phyloP scores from a whole-genome alignment of 1,140 invertebrate species.

The Bombus waltoni region DNA sequence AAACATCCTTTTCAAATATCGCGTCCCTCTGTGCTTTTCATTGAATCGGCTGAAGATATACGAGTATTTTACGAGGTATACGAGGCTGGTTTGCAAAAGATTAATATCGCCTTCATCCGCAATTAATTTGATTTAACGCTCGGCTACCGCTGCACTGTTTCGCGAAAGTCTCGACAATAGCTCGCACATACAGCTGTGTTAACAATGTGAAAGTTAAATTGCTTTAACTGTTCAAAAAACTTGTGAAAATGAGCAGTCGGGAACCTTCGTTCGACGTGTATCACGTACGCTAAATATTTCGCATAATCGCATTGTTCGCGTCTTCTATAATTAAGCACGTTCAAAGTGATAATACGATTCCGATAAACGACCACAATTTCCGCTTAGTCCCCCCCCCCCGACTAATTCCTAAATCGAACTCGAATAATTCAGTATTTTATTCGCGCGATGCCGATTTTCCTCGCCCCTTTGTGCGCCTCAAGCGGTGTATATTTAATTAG shows the following conservation, averaged over 20 bases:
- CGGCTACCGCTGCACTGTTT: not conserved
- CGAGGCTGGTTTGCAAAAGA: not conserved
- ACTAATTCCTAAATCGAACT: constrained; percentile 21
- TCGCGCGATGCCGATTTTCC: not conserved
- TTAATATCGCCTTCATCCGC: constrained; percentile 27
- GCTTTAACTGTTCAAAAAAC: constrained; percentile 61
- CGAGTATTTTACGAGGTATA: not conserved
- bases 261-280: not conserved
- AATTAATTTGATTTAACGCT: constrained; percentile 47
- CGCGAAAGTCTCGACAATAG: not conserved
- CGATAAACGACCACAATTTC: constrained; percentile 5
- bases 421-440: constrained; percentile 8
- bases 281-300: constrained; percentile 10
- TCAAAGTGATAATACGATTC: constrained; percentile 40
- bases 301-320: constrained; percentile 23
- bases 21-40: not conserved
- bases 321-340: constrained; percentile 42
- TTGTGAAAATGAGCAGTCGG: constrained; percentile 46
- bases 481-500: not conserved
- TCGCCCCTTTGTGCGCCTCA: not conserved
- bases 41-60: not conserved
- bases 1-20: not conserved
- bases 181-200: not conserved
- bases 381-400: not conserved
- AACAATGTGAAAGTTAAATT: constrained; percentile 58